These are phyloP conservation scores for Tragopan temminckii DNA, from an alignment of 2,797 vertebrate genomes.

Conservation along the genomic window DNA sequence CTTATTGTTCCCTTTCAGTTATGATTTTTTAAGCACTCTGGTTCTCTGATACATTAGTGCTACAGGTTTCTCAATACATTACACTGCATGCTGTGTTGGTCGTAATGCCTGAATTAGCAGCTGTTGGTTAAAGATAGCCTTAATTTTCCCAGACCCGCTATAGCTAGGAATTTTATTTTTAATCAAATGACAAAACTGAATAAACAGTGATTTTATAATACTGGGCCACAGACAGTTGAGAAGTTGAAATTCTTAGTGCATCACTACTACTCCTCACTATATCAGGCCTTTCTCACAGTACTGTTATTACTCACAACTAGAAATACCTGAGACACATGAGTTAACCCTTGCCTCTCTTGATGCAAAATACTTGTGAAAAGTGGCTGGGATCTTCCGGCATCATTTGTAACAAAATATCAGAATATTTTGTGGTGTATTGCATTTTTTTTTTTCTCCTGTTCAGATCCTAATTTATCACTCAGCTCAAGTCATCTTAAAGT, in stretches of 20 bases:
- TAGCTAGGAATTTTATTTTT: neutral
- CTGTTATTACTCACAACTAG: neutral
- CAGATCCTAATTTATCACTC: constrained; percentile 32
- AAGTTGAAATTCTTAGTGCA: neutral
- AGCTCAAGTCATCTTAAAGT: constrained; percentile 51
- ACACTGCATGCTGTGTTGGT: neutral
- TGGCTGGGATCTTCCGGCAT: neutral
- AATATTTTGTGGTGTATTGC: neutral
- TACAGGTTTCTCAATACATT: neutral
- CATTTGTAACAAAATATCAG: neutral
- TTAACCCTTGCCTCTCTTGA: neutral
- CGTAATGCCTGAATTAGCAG: neutral
- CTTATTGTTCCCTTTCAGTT: neutral
- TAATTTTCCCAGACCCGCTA: neutral
- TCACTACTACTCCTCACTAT: neutral
- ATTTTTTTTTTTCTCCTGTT: neutral
- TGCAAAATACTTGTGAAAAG: neutral
- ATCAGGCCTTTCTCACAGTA: neutral
- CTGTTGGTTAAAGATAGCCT: neutral
- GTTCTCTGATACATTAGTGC: neutral
- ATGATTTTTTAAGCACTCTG: neutral
- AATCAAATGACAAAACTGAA: neutral
- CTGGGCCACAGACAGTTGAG: neutral
- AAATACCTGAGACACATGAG: neutral
- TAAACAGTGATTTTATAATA: neutral